A percentile compares a stretch with the other conserved stretches of the same genome.
phyloP scores from a whole-genome alignment of 2,888 invertebrate genomes.

The Syrista parreyssii region DNA sequence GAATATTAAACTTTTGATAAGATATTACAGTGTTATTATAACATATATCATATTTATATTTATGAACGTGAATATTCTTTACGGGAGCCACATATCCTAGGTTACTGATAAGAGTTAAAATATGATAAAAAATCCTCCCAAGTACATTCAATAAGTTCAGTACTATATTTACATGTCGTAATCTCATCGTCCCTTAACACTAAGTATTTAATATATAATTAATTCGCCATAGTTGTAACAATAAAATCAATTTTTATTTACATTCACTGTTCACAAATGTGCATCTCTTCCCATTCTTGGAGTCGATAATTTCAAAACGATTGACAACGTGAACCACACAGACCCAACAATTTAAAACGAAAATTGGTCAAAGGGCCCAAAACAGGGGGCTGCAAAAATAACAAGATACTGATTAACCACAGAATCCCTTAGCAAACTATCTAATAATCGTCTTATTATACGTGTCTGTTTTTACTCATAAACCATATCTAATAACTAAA shows the following conservation, averaged over 20 bases:
- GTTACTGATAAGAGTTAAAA: background rate
- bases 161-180: background rate
- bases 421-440: background rate
- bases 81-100: background rate
- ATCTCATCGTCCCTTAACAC: background rate
- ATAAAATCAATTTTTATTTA: background rate
- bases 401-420: background rate
- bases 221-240: background rate
- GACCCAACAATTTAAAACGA: background rate
- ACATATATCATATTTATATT: no score
- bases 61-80: background rate
- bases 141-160: background rate
- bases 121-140: background rate
- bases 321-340: background rate
- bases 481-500: background rate
- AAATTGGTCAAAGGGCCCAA: background rate
- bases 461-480: background rate
- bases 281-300: background rate
- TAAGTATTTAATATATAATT: background rate
- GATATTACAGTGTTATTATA: background rate
- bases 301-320: background rate
- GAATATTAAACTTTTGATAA: background rate
- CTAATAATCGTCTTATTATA: background rate
- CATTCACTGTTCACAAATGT: background rate
- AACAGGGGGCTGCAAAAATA: background rate